Evolutionary conservation across 2,113 vertebrate species (phyloP).

Genomic region (Potamarius usumacintae): DNA sequence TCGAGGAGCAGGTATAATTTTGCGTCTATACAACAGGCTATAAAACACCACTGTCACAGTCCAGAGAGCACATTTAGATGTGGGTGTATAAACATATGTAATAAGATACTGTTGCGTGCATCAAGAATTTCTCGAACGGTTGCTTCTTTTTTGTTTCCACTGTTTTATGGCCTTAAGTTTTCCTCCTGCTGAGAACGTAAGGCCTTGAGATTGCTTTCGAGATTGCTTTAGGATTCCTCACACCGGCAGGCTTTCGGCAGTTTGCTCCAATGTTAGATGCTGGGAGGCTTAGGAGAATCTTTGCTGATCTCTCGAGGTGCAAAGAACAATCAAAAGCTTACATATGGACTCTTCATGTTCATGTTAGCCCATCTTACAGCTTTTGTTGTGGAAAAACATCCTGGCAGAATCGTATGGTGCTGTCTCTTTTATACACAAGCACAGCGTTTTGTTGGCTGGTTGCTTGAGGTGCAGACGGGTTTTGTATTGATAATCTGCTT

Average conservation of each 20-base stretch:
- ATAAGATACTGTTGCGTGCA: slow-evolving; percentile 98
- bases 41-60: slow-evolving; percentile 99
- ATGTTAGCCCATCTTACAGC: slow-evolving; percentile 57
- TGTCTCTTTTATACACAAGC: slow-evolving; percentile 64
- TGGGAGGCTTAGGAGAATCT: slow-evolving; percentile 74
- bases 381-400: slow-evolving; percentile 74
- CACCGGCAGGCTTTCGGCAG: slow-evolving; percentile 75
- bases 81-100: slow-evolving; percentile 99
- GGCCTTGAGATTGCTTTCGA: slow-evolving; percentile 70
- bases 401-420: slow-evolving; percentile 83
- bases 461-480: slow-evolving; percentile 63
- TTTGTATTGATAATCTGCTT: slow-evolving; percentile 62
- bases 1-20: slow-evolving; percentile 96
- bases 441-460: slow-evolving; percentile 57
- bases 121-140: slow-evolving; percentile 86
- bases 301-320: slow-evolving; percentile 70
- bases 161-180: slow-evolving; percentile 36
- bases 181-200: slow-evolving; percentile 77
- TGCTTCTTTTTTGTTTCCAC: slow-evolving; percentile 68
- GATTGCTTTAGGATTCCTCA: slow-evolving; percentile 62
- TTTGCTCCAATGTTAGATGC: slow-evolving; percentile 68
- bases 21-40: slow-evolving; percentile 99
- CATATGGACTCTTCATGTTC: slow-evolving; percentile 64
- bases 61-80: slow-evolving; percentile 99
- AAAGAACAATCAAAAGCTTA: slow-evolving; percentile 76